phyloP scores from a whole-genome alignment of 1,140 invertebrate genomes.

The Drosophila kepulauana region DNA sequence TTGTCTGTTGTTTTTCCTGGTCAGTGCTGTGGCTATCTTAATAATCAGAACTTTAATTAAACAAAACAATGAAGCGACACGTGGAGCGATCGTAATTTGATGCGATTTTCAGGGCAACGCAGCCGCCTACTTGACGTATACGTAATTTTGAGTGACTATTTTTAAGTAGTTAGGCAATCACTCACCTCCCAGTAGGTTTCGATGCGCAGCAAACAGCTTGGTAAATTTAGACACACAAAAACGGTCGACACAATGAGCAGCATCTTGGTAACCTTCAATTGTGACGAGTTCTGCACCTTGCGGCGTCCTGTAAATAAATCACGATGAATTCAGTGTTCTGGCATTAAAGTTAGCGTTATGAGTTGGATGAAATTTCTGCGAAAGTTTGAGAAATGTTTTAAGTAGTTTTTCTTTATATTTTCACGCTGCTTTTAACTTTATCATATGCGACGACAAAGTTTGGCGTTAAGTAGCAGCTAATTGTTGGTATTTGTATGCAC shows the following conservation, averaged over 20 bases:
- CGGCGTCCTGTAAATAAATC: slow-evolving; percentile 59
- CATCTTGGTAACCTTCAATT: slow-evolving; percentile 92
- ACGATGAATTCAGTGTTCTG: slow-evolving; percentile 12
- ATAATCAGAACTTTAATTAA: slow-evolving; percentile 24
- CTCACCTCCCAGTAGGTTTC: slow-evolving; percentile 87
- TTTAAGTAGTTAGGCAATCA: slow-evolving; percentile 21
- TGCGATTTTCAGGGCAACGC: not conserved
- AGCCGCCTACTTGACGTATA: slow-evolving; percentile 16
- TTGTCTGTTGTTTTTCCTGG: not conserved
- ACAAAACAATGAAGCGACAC: not conserved
- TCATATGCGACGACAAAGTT: slow-evolving; percentile 22
- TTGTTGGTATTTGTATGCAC: slow-evolving; percentile 45
- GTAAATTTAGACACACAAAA: slow-evolving; percentile 92
- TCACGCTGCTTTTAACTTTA: slow-evolving; percentile 37
- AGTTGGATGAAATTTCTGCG: not conserved
- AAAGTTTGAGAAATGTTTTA: slow-evolving; percentile 20
- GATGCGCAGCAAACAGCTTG: slow-evolving; percentile 89
- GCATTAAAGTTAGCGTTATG: too few species aligned
- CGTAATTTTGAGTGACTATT: slow-evolving; percentile 16
- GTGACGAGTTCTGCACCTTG: slow-evolving; percentile 85
- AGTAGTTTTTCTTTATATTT: slow-evolving; percentile 44
- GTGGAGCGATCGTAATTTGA: slow-evolving; percentile 7
- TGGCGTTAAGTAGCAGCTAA: slow-evolving; percentile 40
- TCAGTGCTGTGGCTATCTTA: not conserved
- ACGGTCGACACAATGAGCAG: slow-evolving; percentile 92